These are phyloP conservation scores for Brachirus orientalis DNA, from an alignment of 2,113 vertebrate genomes.

Conservation along the genomic window DNA sequence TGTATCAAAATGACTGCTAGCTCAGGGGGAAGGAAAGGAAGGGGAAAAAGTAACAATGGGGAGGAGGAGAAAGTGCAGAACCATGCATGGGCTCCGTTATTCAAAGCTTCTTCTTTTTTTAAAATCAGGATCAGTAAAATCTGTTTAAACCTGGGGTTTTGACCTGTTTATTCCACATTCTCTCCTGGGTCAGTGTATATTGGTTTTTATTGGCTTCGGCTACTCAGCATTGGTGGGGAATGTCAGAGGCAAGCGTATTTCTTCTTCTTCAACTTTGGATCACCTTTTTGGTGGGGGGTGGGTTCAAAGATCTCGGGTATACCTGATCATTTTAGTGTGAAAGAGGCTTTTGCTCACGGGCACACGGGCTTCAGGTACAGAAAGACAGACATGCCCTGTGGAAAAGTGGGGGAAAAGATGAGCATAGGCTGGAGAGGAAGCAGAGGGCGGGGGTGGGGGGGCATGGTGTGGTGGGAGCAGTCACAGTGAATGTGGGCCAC, in stretches of 20 bases:
- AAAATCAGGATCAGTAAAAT: not conserved
- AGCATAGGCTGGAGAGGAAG: constrained; percentile 19
- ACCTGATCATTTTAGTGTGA: too few species aligned
- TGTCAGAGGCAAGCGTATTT: too few species aligned
- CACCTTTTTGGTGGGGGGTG: too few species aligned
- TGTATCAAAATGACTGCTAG: constrained; percentile 59
- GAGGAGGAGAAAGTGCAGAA: constrained; percentile 5
- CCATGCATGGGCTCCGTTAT: constrained; percentile 5
- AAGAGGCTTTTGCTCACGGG: too few species aligned
- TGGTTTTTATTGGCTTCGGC: too few species aligned
- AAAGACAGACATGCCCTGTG: not conserved
- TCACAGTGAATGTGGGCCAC: constrained; percentile 63
- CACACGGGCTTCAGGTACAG: not conserved
- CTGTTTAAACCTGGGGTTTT: constrained; percentile 24
- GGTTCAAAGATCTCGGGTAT: too few species aligned
- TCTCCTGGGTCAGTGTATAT: too few species aligned
- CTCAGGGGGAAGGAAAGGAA: constrained; percentile 12
- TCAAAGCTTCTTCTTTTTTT: constrained; percentile 13
- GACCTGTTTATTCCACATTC: too few species aligned
- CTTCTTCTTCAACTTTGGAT: too few species aligned
- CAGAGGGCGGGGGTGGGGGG: constrained; percentile 7
- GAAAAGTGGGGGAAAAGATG: constrained; percentile 1
- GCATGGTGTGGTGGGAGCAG: constrained; percentile 7
- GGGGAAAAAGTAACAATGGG: not conserved
- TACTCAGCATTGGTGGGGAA: too few species aligned